These are phyloP conservation scores for Clinocottus analis DNA, from an alignment of 2,113 vertebrate species.

Conservation along the genomic window DNA sequence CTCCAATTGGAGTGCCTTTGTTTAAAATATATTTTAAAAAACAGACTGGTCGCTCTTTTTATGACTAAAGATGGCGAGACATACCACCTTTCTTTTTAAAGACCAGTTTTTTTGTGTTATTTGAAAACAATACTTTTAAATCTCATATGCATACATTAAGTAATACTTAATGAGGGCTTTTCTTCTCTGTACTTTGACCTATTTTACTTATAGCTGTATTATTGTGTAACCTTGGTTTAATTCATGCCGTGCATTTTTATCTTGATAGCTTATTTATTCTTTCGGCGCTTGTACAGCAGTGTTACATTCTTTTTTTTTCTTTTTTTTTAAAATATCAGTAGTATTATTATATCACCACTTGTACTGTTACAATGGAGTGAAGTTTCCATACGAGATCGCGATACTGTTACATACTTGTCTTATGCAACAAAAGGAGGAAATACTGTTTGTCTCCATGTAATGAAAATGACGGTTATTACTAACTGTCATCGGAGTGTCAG, in stretches of 20 bases:
- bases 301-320: conserved; percentile 32
- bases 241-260: conserved; percentile 65
- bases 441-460: conserved; percentile 10
- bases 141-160: background rate
- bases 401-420: conserved; percentile 55
- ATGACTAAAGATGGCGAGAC: conserved; percentile 5
- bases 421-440: conserved; percentile 60
- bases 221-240: conserved; percentile 52
- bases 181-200: conserved; percentile 39
- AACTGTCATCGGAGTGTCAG: background rate
- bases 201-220: conserved; percentile 52
- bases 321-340: conserved; percentile 30
- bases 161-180: conserved; percentile 69
- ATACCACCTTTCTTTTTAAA: background rate
- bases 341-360: conserved; percentile 56
- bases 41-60: background rate
- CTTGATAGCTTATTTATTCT: conserved; percentile 72
- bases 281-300: conserved; percentile 59
- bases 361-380: conserved; percentile 59
- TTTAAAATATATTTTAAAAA: background rate
- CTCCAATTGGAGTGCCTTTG: conserved; percentile 66
- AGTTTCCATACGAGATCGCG: conserved; percentile 38
- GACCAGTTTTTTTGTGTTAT: conserved; percentile 31
- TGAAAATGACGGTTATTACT: conserved; percentile 8
- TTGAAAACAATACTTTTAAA: background rate